Conservation (phyloP, 2,113 vertebrate species). For the Otocyon megalotis region DNA sequence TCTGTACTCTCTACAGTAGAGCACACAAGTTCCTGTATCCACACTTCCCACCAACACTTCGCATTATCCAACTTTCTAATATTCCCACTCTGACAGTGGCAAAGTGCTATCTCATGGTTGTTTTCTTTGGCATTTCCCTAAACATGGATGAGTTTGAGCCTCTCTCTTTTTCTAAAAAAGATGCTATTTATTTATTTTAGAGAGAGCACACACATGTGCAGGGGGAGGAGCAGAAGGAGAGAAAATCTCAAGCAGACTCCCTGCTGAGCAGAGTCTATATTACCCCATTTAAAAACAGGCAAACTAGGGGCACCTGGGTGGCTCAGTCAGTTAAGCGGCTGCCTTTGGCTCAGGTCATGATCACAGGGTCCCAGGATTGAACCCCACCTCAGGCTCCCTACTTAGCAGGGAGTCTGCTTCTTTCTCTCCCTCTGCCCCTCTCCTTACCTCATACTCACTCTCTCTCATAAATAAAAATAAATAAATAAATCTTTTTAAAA, state of each 20-base stretch:
- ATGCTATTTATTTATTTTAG: background rate
- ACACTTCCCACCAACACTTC: background rate
- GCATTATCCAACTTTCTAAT: background rate
- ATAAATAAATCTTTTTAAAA: background rate
- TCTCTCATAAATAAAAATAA: background rate
- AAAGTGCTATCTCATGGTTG: background rate
- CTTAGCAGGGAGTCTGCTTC: background rate
- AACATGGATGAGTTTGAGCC: background rate
- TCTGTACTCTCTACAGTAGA: background rate
- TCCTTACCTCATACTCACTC: fast-evolving
- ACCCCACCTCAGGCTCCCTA: too few species aligned
- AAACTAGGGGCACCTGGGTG: background rate
- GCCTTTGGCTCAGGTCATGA: background rate
- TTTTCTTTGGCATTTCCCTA: background rate
- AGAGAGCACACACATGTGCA: too few species aligned
- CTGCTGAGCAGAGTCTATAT: background rate
- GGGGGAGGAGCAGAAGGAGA: background rate
- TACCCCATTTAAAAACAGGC: background rate
- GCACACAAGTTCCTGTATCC: background rate
- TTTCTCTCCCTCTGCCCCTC: background rate
- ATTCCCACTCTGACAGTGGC: background rate
- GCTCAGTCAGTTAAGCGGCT: background rate
- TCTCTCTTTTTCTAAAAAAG: background rate
- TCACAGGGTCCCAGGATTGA: background rate
- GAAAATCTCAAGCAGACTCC: background rate